A percentile compares a stretch with the other conserved stretches of the same genome.
Evolutionary conservation across 2,888 invertebrate genomes (phyloP).

Genomic region (Piscicola geometra): DNA sequence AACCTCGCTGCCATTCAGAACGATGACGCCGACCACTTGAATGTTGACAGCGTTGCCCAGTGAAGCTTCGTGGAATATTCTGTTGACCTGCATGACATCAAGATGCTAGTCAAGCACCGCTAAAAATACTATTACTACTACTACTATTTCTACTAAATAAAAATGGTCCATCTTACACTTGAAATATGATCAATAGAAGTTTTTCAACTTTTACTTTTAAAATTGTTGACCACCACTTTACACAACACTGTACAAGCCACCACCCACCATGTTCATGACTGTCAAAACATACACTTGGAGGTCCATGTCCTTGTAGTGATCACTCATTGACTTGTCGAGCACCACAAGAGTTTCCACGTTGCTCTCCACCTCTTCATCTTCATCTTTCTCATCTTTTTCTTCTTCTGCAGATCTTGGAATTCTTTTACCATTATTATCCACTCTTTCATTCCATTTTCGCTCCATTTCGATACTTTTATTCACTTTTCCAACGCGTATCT

Average conservation of each 20-base stretch:
- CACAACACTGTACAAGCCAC: too few species aligned
- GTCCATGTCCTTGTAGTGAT: conserved; percentile 75
- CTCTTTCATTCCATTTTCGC: not conserved
- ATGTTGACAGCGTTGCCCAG: conserved; percentile 86
- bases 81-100: conserved; percentile 53
- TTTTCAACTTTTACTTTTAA: too few species aligned
- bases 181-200: too few species aligned
- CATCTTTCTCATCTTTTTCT: conserved; percentile 10
- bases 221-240: too few species aligned
- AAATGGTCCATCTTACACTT: too few species aligned
- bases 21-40: conserved; percentile 77
- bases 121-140: too few species aligned
- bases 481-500: not conserved
- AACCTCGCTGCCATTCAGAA: conserved; percentile 65
- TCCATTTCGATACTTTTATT: not conserved
- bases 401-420: too few species aligned
- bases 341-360: conserved; percentile 63
- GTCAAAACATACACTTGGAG: conserved; percentile 80
- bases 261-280: conserved; percentile 80
- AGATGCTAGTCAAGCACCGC: too few species aligned
- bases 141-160: too few species aligned
- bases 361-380: conserved; percentile 5
- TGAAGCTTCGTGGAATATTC: conserved; percentile 62
- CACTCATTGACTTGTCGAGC: conserved; percentile 79
- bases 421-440: not conserved